A percentile compares a stretch with the other conserved stretches of the same genome.
Evolutionary conservation across 30 jellyfish, hydroid and myxozoan species (phyloP).

Genomic region (Aurelia coerulea): DNA sequence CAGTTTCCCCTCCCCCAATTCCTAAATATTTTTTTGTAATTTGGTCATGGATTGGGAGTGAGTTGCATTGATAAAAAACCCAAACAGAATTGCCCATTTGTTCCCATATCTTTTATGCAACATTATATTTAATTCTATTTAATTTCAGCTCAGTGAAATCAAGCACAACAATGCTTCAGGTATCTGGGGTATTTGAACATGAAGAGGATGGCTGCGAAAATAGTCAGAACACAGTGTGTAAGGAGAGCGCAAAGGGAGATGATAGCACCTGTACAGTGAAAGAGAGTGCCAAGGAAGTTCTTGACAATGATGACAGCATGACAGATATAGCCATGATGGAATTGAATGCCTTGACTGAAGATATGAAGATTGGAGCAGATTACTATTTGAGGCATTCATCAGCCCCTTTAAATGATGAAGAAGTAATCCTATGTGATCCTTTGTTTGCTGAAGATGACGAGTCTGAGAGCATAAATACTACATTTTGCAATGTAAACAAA

Average conservation of each 20-base stretch:
- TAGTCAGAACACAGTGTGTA: too few relatives aligned
- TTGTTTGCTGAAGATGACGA: not conserved
- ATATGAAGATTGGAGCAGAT: not conserved
- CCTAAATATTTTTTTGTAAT: too few relatives aligned
- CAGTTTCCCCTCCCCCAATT: too few relatives aligned
- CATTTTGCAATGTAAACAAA: not conserved
- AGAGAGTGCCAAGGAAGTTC: not conserved
- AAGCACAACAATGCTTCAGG: not conserved
- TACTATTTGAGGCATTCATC: not conserved
- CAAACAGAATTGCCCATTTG: too few relatives aligned
- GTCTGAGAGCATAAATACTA: constrained; percentile 3
- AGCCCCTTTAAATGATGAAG: not conserved
- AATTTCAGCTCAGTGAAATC: not conserved
- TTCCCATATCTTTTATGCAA: too few relatives aligned
- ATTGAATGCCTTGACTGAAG: not conserved
- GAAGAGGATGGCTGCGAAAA: not conserved
- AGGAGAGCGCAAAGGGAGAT: not conserved
- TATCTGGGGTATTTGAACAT: not conserved
- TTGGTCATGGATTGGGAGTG: too few relatives aligned
- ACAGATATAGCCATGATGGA: not conserved
- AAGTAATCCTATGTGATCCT: not conserved
- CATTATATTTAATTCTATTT: not conserved
- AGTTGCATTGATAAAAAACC: too few relatives aligned
- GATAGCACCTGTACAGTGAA: not conserved
- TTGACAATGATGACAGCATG: not conserved